Base-by-base conservation (phyloP, 2,888 invertebrate genomes). In the Ormyrus thymus region DNA sequence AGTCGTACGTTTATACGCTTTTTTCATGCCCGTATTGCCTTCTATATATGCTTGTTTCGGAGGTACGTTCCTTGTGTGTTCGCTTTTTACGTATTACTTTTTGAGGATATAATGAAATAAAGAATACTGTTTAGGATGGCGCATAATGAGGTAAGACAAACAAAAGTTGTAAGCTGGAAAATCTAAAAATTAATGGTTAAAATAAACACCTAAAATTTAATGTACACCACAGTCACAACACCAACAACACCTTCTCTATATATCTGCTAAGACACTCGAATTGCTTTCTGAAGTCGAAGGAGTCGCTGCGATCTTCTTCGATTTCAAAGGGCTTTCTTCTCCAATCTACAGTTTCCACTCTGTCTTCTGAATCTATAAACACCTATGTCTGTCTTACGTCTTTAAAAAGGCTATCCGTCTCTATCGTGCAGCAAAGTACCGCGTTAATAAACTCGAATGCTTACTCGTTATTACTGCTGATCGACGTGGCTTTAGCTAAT, bases 101-200 rank as follows among this genome's bases (percentile, higher is more conserved):
- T 58, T n/a, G 48, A 64, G 29, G 29, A 29, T 29, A 4, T 29
- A 29, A 29, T 48, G 7, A 66, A 15, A 48, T 29, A 69, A 68
- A 29, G 7, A 56, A 73, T 64, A 70, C 43, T 29, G 29, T 29
- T 29, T 29, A 76, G 53, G 76, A 64, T 82, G 79, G 70, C 58
- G 77, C 43, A 6, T 10, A 29, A 71, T 62, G 74, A 83, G 82
- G 82, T 83, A 83, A 83, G 83, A 64, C 45, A 70, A 69, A 64
- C 51, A 75, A 53, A 73, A 65, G 29, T 6, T 62, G n/a, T 15
- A 66, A 48, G 10, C 46, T 59, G 43, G 55, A 13, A 10, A 70
- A 13, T 29, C 5, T 51, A 15, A 50, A 50, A 48, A 71, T 11
- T 11, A 62, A 48, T 48, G 15, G 7, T 9, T 71, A 79, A 79